Percentiles rank a stretch among this genome's conserved stretches.
These are phyloP conservation scores for Calliopsis andreniformis DNA, from an alignment of 1,140 invertebrate species.

Conservation along the genomic window DNA sequence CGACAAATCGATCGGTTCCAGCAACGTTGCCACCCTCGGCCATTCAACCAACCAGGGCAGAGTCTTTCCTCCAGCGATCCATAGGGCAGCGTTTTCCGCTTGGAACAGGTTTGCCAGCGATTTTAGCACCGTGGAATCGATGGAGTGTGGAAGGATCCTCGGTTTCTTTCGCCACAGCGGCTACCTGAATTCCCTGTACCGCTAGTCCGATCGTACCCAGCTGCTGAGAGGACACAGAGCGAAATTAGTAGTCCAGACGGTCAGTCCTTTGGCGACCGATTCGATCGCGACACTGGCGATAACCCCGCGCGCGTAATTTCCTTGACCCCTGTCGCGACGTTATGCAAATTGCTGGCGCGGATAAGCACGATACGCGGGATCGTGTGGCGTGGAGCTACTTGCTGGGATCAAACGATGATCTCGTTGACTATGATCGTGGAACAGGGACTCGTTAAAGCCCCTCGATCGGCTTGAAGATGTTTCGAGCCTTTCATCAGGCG, in stretches of 20 bases:
- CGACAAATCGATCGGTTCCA: slow-evolving; percentile 39
- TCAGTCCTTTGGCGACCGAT: neutral
- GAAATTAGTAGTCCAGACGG: neutral
- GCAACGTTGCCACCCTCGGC: neutral
- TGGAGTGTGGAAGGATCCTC: neutral
- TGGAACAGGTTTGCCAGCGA: neutral
- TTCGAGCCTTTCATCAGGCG: slow-evolving; percentile 11
- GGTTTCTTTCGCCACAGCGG: neutral
- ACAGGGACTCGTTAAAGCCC: slow-evolving; percentile 20
- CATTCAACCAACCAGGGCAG: neutral
- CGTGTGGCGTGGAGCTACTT: neutral
- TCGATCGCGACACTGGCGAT: slow-evolving; percentile 7
- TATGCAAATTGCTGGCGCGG: slow-evolving; percentile 13
- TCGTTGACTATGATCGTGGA: slow-evolving; percentile 35
- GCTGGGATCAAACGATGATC: slow-evolving; percentile 10
- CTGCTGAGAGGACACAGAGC: neutral
- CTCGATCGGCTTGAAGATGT: slow-evolving; percentile 6
- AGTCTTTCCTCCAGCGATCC: neutral
- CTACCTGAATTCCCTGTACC: slow-evolving; percentile 11
- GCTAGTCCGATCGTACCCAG: neutral
- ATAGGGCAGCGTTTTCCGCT: neutral
- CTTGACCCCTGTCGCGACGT: slow-evolving; percentile 7
- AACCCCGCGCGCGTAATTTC: slow-evolving; percentile 34
- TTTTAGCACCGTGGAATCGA: slow-evolving; percentile 24
- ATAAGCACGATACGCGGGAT: neutral